Conservation (phyloP, 1,140 invertebrate genomes). For the Polypedilum vanderplanki region DNA sequence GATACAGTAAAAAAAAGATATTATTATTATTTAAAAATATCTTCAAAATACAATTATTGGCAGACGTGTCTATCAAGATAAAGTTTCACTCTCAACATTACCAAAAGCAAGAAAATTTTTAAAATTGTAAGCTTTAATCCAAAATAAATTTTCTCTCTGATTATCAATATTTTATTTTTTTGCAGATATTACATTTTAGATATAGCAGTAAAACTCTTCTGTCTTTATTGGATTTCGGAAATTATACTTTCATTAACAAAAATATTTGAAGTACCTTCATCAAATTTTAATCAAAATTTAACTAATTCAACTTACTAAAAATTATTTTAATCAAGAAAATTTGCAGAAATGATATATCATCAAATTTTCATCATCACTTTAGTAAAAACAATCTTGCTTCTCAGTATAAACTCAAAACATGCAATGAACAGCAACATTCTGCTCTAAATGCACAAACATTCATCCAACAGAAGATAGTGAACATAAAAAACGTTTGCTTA, state of each 20-base stretch:
- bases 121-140: not conserved
- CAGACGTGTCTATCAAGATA: not conserved
- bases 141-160: not conserved
- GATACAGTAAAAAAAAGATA: not conserved
- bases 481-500: too few species aligned
- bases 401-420: too few species aligned
- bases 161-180: not conserved
- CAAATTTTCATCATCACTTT: too few species aligned
- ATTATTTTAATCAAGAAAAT: too few species aligned
- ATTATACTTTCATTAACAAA: not conserved
- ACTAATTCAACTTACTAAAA: too few species aligned
- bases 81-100: not conserved
- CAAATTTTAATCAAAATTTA: not conserved
- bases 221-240: not conserved
- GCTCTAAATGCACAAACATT: too few species aligned
- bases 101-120: not conserved
- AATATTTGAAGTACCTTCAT: not conserved
- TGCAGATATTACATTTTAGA: not conserved
- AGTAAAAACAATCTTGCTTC: too few species aligned
- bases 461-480: too few species aligned
- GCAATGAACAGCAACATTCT: too few species aligned
- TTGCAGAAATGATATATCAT: too few species aligned
- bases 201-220: not conserved
- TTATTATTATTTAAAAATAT: not conserved
- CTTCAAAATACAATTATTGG: not conserved